Evolutionary conservation across 2,888 invertebrate species (phyloP).

Genomic region (Prosopocoilus inquinatus): DNA sequence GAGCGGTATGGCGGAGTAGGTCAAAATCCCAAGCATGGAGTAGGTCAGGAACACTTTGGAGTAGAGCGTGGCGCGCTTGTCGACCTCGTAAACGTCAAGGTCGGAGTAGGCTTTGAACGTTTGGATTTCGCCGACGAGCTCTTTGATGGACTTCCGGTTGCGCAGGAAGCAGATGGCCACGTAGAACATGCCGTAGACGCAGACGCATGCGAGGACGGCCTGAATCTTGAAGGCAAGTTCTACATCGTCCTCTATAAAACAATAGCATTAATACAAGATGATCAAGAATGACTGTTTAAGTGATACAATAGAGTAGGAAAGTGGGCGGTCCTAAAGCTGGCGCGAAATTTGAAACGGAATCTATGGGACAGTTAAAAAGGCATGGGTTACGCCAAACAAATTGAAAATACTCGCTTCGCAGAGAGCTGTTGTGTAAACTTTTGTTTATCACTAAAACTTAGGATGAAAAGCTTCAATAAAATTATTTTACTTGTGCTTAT

Average conservation of each 20-base stretch:
- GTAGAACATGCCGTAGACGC: slow-evolving; percentile 35
- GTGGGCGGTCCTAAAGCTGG: too few species aligned
- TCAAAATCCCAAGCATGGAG: slow-evolving; percentile 30
- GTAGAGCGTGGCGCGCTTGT: slow-evolving; percentile 29
- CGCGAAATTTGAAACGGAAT: too few species aligned
- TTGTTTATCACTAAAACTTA: too few species aligned
- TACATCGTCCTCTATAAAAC: slow-evolving; percentile 13
- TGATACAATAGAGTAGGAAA: too few species aligned
- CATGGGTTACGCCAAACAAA: too few species aligned
- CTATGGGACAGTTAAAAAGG: too few species aligned
- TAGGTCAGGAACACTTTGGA: slow-evolving; percentile 32
- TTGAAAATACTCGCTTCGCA: too few species aligned
- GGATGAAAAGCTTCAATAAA: too few species aligned
- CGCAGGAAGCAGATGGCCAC: slow-evolving; percentile 33
- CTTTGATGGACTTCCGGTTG: slow-evolving; percentile 24
- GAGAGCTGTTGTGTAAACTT: too few species aligned
- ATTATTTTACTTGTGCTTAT: too few species aligned
- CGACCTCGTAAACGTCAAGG: slow-evolving; percentile 23
- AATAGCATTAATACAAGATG: not conserved
- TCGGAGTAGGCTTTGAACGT: slow-evolving; percentile 17
- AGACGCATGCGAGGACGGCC: slow-evolving; percentile 30
- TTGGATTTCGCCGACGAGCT: slow-evolving; percentile 13
- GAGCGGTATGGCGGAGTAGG: slow-evolving; percentile 33
- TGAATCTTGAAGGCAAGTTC: slow-evolving; percentile 21
- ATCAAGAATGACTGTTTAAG: too few species aligned